Evolutionary conservation across 2,888 invertebrate species (phyloP), one percentile per base, ranked within the genome.

Genomic region (Zygogramma bicolorata): DNA sequence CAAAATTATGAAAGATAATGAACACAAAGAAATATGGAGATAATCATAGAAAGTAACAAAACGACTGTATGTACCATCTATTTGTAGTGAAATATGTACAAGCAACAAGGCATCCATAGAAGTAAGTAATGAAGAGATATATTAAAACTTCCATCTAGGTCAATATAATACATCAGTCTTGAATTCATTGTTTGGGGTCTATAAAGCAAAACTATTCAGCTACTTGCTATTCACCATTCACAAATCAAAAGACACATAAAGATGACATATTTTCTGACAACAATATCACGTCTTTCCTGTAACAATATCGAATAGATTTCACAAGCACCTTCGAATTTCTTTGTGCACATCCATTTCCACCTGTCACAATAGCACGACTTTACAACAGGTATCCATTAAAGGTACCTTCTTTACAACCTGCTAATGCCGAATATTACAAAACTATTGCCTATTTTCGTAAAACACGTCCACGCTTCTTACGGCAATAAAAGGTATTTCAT

Each of bases 361-460:
- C 65, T 65, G 65, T 65, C 57, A 65, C 49, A 53, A 65, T 53
- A 65, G 53, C 31, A 25, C 25, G 31, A 25, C 25, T 38, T 65
- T 65, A 65, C 40, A 65, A 65, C 58, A 57, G 38, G 53, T 34
- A 57, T 65, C 57, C 65, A 65, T 57, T 57, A 65, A 22, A 65
- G 40, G 57, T 46, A 46, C 29, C 53, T 53, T 53, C 53, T 53
- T 53, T 53, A 53, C 46, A 60, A 59, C 42, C 68, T 68, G 53
- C 34, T 68, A 61, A 68, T 68, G 68, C 61, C 53, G 61, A 68
- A 61, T 53, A 49, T 68, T 68, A 68, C 68, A 68, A 68, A 68
- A 68, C 68, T 61, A 61, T 68, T 61, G 61, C 68, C 68, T 61
- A 53, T 68, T 68, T 61, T 68, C 61, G 68, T 68, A 61, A 68